Evolutionary conservation across 2,113 vertebrate species (phyloP), one percentile per base, ranked within the genome.

Genomic region (Tragelaphus buxtoni): DNA sequence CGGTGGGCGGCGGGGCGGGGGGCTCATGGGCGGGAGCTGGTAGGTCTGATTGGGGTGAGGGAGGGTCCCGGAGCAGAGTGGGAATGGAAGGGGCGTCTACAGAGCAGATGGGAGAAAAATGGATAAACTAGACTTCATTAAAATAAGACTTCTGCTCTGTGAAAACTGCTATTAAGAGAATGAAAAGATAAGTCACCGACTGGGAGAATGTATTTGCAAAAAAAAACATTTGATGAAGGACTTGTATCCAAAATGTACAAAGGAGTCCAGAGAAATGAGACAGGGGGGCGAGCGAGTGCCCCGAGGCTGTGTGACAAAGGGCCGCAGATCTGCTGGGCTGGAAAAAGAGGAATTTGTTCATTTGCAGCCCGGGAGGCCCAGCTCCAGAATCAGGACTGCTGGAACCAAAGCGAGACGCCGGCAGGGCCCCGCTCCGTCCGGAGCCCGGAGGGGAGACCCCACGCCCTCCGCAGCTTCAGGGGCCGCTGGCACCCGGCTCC

Each of bases 281-380:
- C 2, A 2, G 30, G 11, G 12, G 1, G 30, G 32, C 3, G 60
- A 0, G 1, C 24, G 7, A n/a, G 42, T 26, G 4, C n/a, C 60
- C 45, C 0, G 45, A 35, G 45, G 11, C 60, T 4, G 12, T 5
- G 20, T 1, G 14, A 17, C 5, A 26, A 24, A n/a, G 11, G 3
- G 2, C 30, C 1, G 2, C 45, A n/a, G 22, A 2, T 22, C 20
- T 16, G 45, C 45, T 1, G 42, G 42, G 12, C 83, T 35, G 11
- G 13, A 51, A 35, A 32, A 35, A 22, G 7, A 51, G 20, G 14
- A 26, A 17, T 24, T 13, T 16, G 22, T 6, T 65, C 30, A 5
- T 30, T 35, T 8, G 2, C 20, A 35, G 60, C 9, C 47, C 2
- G 1, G 30, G 60, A 65, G 84, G 45, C 20, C 60, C 42, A 47